Evolutionary conservation across 2,113 vertebrate species (phyloP).

Genomic region (Bos indicus): DNA sequence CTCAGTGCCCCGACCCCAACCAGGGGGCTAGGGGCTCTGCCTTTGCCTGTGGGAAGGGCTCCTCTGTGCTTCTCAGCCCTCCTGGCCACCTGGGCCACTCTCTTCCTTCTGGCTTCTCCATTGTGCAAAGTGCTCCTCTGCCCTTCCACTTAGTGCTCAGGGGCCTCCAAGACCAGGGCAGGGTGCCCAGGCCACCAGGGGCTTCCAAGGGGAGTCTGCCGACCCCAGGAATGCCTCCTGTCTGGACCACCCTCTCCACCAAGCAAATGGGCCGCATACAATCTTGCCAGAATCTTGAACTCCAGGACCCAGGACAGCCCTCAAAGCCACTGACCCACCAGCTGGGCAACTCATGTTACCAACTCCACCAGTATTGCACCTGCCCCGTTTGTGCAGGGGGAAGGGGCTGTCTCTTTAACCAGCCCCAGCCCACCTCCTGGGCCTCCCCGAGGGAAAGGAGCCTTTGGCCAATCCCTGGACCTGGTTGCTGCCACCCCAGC

Average conservation of each 20-base stretch:
- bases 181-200: slow-evolving; percentile 19
- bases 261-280: slow-evolving; percentile 54
- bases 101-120: slow-evolving; percentile 74
- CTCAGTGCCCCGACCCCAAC: slow-evolving; percentile 48
- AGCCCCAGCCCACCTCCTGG: slow-evolving; percentile 56
- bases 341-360: slow-evolving; percentile 27
- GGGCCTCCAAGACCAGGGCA: slow-evolving; percentile 43
- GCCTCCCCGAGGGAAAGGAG: slow-evolving; percentile 68
- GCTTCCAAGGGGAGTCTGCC: not conserved
- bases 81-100: slow-evolving; percentile 51
- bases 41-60: slow-evolving; percentile 46
- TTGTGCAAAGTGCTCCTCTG: slow-evolving; percentile 74
- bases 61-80: slow-evolving; percentile 68
- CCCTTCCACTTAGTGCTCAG: slow-evolving; percentile 55
- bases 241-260: slow-evolving; percentile 30
- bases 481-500: slow-evolving; percentile 45
- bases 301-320: slow-evolving; percentile 45
- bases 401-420: slow-evolving; percentile 41
- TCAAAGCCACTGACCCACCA: slow-evolving; percentile 10
- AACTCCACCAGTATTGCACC: slow-evolving; percentile 68
- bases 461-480: slow-evolving; percentile 65
- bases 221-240: slow-evolving; percentile 38
- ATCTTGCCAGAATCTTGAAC: slow-evolving; percentile 53
- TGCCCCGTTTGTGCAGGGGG: slow-evolving; percentile 70
- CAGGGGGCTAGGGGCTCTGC: slow-evolving; percentile 49